Evolutionary conservation across 2,888 invertebrate genomes (phyloP), one percentile per base, ranked within the genome.

Genomic region (Macrophya alboannulata): DNA sequence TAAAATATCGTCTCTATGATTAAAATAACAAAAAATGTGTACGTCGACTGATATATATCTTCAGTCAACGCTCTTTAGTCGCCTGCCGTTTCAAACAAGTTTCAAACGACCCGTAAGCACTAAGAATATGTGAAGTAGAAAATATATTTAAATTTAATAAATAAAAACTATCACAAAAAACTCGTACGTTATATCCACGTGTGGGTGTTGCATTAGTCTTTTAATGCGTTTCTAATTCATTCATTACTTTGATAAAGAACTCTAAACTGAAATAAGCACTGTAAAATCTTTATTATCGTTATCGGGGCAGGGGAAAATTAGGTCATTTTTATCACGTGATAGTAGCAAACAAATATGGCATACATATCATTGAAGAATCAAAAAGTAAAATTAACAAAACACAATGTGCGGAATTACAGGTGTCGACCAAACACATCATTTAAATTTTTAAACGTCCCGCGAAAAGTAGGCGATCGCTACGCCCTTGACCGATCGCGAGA

Each of bases 161-260:
- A 48, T 31, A 48, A 48, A 9, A 48, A 12, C 10, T 48, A 12
- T 48, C 48, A 48, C 48, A 62, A 25, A 25, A 25, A 25, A 62
- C 62, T 21, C 10, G 59, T 59, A 59, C 59, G 62, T 21, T 62
- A 15, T 43, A 72, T 72, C n/a, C 43, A 10, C 4, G 65, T 31
- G 55, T 68, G 0, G 12, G 45, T 10, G 40, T 72, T n/a, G 40
- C 72, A 40, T 72, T 72, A 72, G 72, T 71, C 45, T 71, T 21
- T 74, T 45, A 74, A 72, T 43, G 72, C 43, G 40, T 72, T 72
- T 72, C 21, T 45, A 72, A 72, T 72, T 43, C 45, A 72, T 45
- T 71, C 21, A 17, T 9, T 21, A 15, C 8, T 21, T n/a, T 45
- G 10, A 21, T 21, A 40, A 43, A 45, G 9, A 21, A 8, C 40